These are phyloP conservation scores for Oreochromis niloticus DNA, from an alignment of 2,113 vertebrate species.

Conservation along the genomic window DNA sequence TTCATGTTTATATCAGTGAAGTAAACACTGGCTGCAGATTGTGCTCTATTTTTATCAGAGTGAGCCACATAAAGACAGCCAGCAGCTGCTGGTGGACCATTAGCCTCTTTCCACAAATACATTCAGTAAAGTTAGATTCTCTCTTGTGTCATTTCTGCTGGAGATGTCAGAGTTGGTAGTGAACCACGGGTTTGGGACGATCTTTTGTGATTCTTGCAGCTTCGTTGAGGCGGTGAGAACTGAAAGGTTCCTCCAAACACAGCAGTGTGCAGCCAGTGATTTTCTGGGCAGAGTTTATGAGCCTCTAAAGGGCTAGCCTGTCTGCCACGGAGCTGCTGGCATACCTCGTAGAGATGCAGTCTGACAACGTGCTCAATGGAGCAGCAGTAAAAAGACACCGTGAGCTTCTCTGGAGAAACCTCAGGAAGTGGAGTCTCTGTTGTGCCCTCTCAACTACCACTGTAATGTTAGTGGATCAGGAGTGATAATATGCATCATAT, in stretches of 20 bases:
- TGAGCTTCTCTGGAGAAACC: neutral
- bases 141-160: neutral
- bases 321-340: rapidly evolving
- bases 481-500: rapidly evolving
- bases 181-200: rapidly evolving
- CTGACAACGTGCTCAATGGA: rapidly evolving
- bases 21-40: neutral
- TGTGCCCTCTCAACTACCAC: neutral
- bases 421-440: neutral
- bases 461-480: rapidly evolving
- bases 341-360: rapidly evolving
- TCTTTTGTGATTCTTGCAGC: neutral
- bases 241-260: neutral
- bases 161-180: neutral
- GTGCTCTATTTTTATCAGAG: neutral
- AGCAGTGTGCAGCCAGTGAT: neutral
- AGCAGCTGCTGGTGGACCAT: neutral
- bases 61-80: neutral
- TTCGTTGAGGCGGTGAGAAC: rapidly evolving
- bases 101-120: neutral
- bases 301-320: rapidly evolving
- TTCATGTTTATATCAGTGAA: neutral
- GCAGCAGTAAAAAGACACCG: neutral
- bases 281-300: neutral
- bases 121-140: neutral